phyloP scores from a whole-genome alignment of 1,140 invertebrate genomes.

The Acromyrmex heyeri region DNA sequence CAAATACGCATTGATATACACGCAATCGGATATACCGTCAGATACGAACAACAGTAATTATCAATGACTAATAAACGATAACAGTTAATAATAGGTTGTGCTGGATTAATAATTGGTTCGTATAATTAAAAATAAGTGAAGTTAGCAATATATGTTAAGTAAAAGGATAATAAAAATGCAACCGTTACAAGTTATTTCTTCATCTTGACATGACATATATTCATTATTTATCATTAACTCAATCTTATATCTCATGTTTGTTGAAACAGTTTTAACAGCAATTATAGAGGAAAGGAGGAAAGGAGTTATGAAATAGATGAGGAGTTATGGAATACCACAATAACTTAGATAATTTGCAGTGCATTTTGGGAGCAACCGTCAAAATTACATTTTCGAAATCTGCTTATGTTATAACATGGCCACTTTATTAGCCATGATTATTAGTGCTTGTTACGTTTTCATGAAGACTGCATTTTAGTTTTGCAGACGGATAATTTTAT shows the following conservation, averaged over 20 bases:
- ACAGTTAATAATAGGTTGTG: background rate
- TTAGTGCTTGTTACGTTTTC: too few species aligned
- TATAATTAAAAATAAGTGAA: constrained; percentile 11
- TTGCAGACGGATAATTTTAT: too few species aligned
- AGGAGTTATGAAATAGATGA: too few species aligned
- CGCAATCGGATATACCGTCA: background rate
- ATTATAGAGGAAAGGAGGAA: background rate
- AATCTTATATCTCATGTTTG: background rate
- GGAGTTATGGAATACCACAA: too few species aligned
- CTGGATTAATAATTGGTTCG: constrained; percentile 3
- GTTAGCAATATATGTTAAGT: background rate
- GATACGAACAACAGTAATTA: background rate
- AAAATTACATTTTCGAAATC: too few species aligned
- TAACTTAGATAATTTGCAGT: too few species aligned
- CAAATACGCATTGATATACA: background rate
- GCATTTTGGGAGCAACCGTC: too few species aligned
- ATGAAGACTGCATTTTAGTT: too few species aligned
- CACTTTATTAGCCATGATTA: too few species aligned
- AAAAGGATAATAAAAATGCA: background rate
- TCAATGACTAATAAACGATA: constrained; percentile 9
- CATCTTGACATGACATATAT: background rate
- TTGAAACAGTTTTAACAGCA: background rate
- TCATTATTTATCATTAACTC: constrained; percentile 8
- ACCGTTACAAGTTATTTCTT: background rate
- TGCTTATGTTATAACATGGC: too few species aligned